phyloP scores from a whole-genome alignment of 2,113 vertebrate species.

The Phalacrocorax carbo region DNA sequence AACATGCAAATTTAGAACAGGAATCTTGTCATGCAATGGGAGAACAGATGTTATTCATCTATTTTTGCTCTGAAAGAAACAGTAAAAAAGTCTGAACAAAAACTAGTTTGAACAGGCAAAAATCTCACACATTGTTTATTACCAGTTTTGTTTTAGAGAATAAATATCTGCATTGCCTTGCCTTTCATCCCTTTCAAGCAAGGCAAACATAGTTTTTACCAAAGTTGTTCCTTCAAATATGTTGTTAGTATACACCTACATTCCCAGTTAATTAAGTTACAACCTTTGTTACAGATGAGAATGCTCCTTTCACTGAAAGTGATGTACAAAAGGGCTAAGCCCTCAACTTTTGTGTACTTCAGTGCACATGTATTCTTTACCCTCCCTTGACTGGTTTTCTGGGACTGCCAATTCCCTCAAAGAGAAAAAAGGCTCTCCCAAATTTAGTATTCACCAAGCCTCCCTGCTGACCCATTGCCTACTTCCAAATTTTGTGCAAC shows the following conservation, averaged over 20 bases:
- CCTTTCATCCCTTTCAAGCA: not conserved
- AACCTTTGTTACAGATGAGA: not conserved
- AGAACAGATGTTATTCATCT: not conserved
- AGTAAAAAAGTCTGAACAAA: not conserved
- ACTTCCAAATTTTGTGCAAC: not conserved
- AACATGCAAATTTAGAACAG: not conserved
- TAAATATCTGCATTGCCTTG: not conserved
- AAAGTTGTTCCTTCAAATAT: not conserved
- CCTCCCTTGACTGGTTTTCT: not conserved
- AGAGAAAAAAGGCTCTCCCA: not conserved
- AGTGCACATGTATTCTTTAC: not conserved
- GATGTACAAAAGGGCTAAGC: not conserved
- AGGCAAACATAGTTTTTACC: not conserved
- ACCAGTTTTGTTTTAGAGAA: not conserved
- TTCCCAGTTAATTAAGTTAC: not conserved
- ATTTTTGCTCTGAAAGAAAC: not conserved
- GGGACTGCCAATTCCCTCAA: not conserved
- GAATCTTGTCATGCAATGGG: not conserved
- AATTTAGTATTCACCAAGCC: not conserved
- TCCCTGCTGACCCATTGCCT: not conserved
- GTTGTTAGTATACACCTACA: not conserved
- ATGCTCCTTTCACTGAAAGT: not conserved
- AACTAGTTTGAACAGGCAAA: not conserved
- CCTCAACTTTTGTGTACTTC: not conserved
- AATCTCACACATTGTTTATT: not conserved